Base-by-base conservation (phyloP, 2,113 vertebrate genomes). In the Acanthisitta chloris region DNA sequence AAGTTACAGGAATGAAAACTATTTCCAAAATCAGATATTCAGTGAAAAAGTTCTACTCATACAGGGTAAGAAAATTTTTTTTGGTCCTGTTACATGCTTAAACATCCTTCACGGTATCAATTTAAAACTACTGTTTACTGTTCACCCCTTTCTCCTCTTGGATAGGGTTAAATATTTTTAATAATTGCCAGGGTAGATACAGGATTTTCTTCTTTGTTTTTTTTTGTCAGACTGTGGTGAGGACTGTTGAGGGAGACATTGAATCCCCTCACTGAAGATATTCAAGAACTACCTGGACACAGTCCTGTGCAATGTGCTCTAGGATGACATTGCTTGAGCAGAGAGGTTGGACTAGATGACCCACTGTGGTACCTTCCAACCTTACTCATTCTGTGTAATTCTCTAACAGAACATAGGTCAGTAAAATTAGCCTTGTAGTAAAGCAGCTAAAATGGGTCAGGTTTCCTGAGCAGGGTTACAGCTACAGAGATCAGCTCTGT, bases 1-100 rank as follows among this genome's bases (percentile, higher is more conserved):
- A 52, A 84, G 66, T 79, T 76, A 67, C 13, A 87, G 58, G 73
- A 94, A 95, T 89, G 57, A 94, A 79, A 94, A 89, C 61, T 70
- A 58, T 86, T 91, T 86, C 70, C 55, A 67, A 26, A 78, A 64
- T 87, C 26, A 70, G n/a, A 52, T 87, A 77, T 55, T 29, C 16
- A 81, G 33, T 74, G 61, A 74, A 89, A 55, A 29, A 92, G 46
- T 88, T 77, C 45, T 84, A 2, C 38, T 73, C 17, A 11, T 46
- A 43, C 17, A 34, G 33, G 24, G n/a, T n/a, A n/a, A n/a, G n/a
- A n/a, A n/a, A n/a, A n/a, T n/a, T n/a, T n/a, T n/a, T n/a, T n/a
- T n/a, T 66, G 46, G 20, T 62, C 17, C 10, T 42, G 3, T 61
- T 59, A 28, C 1, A 1, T 45, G 31, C 17, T 72, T 82, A 66